Evolutionary conservation across 2,113 vertebrate genomes (phyloP).

Genomic region (Nymphicus hollandicus): DNA sequence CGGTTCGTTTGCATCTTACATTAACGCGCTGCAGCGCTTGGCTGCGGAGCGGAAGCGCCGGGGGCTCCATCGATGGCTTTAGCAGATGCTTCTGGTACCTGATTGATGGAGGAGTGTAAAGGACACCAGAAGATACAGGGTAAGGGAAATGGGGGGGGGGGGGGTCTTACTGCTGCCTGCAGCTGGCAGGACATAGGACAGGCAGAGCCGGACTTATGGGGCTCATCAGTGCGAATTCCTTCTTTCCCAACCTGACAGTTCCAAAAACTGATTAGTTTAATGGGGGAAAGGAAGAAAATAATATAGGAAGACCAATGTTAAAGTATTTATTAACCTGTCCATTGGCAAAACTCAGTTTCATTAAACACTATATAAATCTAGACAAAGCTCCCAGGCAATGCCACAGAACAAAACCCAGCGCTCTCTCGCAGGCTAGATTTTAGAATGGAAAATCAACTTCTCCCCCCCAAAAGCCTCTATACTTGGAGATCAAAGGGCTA

Average conservation of each 20-base stretch:
- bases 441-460: not conserved
- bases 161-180: not conserved
- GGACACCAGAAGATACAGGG: not conserved
- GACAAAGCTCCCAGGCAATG: not conserved
- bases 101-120: not conserved
- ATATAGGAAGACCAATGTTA: not conserved
- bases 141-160: too few relatives aligned
- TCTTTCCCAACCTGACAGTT: not conserved
- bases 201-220: not conserved
- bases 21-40: not conserved
- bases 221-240: not conserved
- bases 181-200: not conserved
- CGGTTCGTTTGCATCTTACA: not conserved
- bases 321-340: not conserved
- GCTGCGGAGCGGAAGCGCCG: not conserved
- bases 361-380: not conserved
- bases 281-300: not conserved
- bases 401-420: not conserved
- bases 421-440: not conserved
- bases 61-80: not conserved
- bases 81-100: not conserved
- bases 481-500: not conserved
- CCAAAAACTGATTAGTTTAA: not conserved
- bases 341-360: not conserved
- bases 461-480: not conserved